These are phyloP conservation scores for Fregata magnificens DNA, from an alignment of 2,113 vertebrate genomes.

Conservation along the genomic window DNA sequence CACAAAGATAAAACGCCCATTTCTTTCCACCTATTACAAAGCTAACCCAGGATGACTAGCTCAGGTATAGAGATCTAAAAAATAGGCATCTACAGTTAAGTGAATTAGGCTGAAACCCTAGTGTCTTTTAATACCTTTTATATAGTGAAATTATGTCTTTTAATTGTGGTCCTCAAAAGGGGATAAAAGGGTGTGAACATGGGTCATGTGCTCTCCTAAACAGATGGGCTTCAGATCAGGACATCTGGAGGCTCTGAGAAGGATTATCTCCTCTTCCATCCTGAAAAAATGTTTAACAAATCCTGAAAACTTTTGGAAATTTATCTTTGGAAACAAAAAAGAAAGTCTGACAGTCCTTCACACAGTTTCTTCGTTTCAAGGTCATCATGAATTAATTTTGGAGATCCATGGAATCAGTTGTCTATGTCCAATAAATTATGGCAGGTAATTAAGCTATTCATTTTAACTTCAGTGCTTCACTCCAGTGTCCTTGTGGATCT, in stretches of 20 bases:
- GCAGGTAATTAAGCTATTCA: constrained; percentile 53
- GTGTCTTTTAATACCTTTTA: background rate
- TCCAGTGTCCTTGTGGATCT: constrained; percentile 28
- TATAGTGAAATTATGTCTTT: background rate
- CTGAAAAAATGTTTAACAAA: background rate
- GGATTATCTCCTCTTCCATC: background rate
- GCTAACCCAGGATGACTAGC: background rate
- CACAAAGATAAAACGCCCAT: background rate
- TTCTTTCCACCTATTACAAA: background rate
- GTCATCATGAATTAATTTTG: constrained; percentile 17
- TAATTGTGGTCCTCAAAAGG: background rate
- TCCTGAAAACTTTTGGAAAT: background rate
- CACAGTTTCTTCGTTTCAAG: background rate
- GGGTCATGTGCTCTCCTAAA: background rate
- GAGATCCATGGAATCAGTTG: constrained; percentile 27
- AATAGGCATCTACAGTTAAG: background rate
- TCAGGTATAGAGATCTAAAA: background rate
- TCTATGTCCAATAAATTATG: constrained; percentile 53
- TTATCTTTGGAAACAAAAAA: background rate
- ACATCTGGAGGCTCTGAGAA: background rate
- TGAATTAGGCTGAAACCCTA: background rate
- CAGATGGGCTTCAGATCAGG: background rate
- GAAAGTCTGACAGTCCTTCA: background rate
- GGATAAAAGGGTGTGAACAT: background rate
- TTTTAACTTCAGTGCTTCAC: constrained; percentile 11